phyloP scores from a whole-genome alignment of 2,797 vertebrate genomes.

The Octomys mimax region DNA sequence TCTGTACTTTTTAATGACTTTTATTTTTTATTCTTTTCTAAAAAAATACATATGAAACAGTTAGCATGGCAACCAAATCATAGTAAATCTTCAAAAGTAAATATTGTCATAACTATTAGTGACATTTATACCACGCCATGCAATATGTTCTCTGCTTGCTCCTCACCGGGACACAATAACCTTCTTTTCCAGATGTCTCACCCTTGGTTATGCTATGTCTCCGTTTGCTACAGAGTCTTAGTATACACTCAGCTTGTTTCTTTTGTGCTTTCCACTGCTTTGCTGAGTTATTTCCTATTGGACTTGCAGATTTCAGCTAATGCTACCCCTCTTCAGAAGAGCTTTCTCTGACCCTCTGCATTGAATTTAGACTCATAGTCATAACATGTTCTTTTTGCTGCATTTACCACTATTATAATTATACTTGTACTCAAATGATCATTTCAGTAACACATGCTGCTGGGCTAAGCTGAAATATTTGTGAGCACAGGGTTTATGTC shows the following conservation, averaged over 20 bases:
- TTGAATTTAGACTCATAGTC: slow-evolving; percentile 13
- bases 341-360: slow-evolving; percentile 20
- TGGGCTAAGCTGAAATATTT: slow-evolving; percentile 38
- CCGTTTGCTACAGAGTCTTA: neutral
- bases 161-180: neutral
- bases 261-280: neutral
- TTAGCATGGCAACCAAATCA: neutral
- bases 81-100: neutral
- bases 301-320: slow-evolving; percentile 27
- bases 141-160: neutral
- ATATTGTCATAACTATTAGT: neutral
- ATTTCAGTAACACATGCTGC: slow-evolving; percentile 51
- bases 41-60: neutral
- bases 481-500: neutral
- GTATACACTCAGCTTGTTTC: neutral
- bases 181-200: neutral
- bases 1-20: too few species aligned
- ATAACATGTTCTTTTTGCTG: slow-evolving; percentile 4
- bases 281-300: neutral
- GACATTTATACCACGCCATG: neutral
- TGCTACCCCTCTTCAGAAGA: neutral
- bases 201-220: neutral
- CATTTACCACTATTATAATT: neutral
- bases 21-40: too few species aligned
- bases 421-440: neutral